Conservation (phyloP, 23 tunicate species). For the Trididemnum clinides region DNA sequence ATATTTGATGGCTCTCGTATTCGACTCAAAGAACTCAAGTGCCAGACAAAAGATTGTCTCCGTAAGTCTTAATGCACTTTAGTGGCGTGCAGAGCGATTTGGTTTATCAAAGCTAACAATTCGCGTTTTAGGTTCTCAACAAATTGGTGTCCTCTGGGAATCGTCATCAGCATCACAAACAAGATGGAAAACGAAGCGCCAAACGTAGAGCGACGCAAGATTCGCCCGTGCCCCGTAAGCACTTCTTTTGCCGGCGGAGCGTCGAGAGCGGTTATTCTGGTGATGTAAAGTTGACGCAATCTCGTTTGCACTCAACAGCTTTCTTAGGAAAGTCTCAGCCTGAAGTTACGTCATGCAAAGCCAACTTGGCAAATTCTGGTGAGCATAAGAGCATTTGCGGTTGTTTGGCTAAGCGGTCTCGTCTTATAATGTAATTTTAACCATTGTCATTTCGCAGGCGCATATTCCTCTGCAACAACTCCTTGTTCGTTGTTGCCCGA, state of each 20-base stretch:
- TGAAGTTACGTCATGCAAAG: too few relatives aligned
- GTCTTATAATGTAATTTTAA: neutral
- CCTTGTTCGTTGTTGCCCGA: neutral
- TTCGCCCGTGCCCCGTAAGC: neutral
- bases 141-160: neutral
- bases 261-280: neutral
- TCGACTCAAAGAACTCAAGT: neutral
- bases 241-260: neutral
- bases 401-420: too few relatives aligned
- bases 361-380: too few relatives aligned
- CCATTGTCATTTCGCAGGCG: neutral
- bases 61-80: constrained; percentile 3
- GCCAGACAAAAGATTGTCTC: neutral
- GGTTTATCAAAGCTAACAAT: neutral
- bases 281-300: neutral
- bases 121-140: neutral
- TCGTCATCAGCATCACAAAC: neutral
- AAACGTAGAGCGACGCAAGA: neutral
- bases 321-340: neutral
- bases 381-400: too few relatives aligned
- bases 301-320: neutral
- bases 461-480: neutral
- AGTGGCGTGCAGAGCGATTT: neutral
- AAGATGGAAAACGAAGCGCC: neutral
- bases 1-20: constrained; percentile 8